Conservation (phyloP, 2,113 vertebrate genomes). For the Hippoglossus stenolepis region DNA sequence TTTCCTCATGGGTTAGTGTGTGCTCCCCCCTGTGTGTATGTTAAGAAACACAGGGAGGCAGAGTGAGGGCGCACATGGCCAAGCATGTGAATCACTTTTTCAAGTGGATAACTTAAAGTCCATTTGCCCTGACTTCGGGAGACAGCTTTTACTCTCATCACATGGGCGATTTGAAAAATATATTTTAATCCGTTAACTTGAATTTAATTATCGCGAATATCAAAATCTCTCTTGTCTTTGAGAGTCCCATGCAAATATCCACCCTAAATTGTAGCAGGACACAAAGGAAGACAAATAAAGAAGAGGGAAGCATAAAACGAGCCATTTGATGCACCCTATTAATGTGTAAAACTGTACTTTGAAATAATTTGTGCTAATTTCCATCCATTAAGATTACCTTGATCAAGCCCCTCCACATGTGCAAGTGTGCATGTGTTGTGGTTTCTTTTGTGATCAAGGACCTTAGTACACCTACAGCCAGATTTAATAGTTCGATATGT, state of each 20-base stretch:
- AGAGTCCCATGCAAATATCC: too few relatives aligned
- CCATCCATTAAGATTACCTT: not conserved
- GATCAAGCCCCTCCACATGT: not conserved
- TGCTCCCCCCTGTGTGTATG: conserved; percentile 6
- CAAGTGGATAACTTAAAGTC: not conserved
- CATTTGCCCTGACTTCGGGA: not conserved
- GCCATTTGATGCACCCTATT: not conserved
- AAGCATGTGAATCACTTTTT: conserved; percentile 56
- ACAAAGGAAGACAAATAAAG: too few relatives aligned
- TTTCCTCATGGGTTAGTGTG: conserved; percentile 14
- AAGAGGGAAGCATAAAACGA: not conserved
- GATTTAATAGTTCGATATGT: not conserved
- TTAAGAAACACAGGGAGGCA: not conserved
- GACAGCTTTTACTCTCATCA: not conserved
- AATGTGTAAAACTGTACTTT: not conserved
- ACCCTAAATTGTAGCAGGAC: too few relatives aligned
- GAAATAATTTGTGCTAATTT: not conserved
- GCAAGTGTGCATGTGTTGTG: not conserved
- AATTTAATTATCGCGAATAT: not conserved
- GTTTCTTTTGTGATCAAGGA: not conserved
- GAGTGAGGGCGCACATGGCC: conserved; percentile 34
- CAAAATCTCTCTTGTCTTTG: too few relatives aligned
- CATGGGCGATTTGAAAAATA: not conserved
- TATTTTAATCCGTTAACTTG: not conserved
- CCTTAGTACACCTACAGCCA: not conserved